Evolutionary conservation across 2,888 invertebrate genomes (phyloP).

Genomic region (Cheilosia pagana): DNA sequence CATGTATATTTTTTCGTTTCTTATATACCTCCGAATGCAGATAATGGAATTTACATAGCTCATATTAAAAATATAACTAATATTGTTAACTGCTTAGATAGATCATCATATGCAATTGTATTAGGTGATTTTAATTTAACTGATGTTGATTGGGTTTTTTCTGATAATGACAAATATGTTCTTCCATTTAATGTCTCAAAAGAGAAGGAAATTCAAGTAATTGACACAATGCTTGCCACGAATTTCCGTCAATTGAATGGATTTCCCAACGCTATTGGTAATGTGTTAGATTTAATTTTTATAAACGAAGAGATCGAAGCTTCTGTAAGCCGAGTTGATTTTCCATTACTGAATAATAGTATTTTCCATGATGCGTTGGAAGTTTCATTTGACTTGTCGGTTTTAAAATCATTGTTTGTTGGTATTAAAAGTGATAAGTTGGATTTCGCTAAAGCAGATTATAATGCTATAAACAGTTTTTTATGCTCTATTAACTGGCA

Average conservation of each 20-base stretch:
- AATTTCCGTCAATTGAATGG: neutral
- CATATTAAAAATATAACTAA: neutral
- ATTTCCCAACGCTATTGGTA: neutral
- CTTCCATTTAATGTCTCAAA: constrained; percentile 3
- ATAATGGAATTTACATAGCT: constrained; percentile 13
- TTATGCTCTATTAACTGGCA: too few relatives aligned
- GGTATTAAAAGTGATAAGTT: neutral
- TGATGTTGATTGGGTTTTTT: constrained; percentile 14
- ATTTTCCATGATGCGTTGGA: constrained; percentile 14
- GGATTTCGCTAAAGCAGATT: neutral
- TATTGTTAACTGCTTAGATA: constrained; percentile 2
- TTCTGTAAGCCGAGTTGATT: neutral
- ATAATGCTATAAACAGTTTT: neutral
- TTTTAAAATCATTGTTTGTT: neutral
- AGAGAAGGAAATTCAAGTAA: neutral
- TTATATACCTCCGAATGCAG: constrained; percentile 16
- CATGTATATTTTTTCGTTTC: constrained; percentile 11
- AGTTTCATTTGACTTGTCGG: neutral
- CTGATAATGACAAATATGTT: constrained; percentile 6
- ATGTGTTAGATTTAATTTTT: neutral
- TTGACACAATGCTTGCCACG: neutral
- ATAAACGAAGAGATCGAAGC: constrained; percentile 5
- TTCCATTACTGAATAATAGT: constrained; percentile 10
- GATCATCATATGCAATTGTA: constrained; percentile 1
- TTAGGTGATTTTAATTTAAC: constrained; percentile 6